Evolutionary conservation across 2,113 vertebrate species (phyloP).

Genomic region (Xerus inauris): DNA sequence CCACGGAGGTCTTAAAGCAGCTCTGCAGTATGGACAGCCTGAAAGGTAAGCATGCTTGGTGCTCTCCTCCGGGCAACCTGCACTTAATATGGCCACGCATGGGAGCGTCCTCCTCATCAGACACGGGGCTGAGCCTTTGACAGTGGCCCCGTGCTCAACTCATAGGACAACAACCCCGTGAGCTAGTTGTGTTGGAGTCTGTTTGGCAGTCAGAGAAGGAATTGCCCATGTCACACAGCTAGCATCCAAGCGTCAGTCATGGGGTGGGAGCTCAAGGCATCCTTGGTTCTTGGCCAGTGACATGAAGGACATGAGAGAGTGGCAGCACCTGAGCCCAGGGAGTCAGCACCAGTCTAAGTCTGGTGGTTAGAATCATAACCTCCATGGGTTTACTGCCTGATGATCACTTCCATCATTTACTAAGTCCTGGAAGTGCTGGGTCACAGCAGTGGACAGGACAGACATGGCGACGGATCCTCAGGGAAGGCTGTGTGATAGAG

Average conservation of each 20-base stretch:
- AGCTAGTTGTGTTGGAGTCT: background rate
- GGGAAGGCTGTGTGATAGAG: background rate
- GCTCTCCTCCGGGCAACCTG: background rate
- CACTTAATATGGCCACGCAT: fast-evolving
- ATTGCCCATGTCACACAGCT: background rate
- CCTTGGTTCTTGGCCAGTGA: background rate
- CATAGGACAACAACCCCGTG: background rate
- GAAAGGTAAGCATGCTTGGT: slow-evolving; percentile 24
- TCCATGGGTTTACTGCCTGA: background rate
- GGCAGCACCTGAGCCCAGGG: background rate
- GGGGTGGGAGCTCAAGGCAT: too few relatives aligned
- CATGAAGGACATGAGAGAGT: background rate
- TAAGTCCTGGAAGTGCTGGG: background rate
- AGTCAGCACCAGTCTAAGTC: background rate
- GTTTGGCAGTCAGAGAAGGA: background rate
- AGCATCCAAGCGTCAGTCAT: background rate
- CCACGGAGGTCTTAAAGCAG: slow-evolving; percentile 31
- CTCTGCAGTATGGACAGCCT: background rate
- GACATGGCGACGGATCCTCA: background rate
- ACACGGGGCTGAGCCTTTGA: background rate
- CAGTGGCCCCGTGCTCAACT: background rate
- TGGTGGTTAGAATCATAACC: background rate
- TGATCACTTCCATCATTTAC: background rate
- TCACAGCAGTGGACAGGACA: background rate
- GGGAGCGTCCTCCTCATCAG: background rate